Conservation (phyloP, 2,888 invertebrate species). For the Melikaiella ostensackeni region DNA sequence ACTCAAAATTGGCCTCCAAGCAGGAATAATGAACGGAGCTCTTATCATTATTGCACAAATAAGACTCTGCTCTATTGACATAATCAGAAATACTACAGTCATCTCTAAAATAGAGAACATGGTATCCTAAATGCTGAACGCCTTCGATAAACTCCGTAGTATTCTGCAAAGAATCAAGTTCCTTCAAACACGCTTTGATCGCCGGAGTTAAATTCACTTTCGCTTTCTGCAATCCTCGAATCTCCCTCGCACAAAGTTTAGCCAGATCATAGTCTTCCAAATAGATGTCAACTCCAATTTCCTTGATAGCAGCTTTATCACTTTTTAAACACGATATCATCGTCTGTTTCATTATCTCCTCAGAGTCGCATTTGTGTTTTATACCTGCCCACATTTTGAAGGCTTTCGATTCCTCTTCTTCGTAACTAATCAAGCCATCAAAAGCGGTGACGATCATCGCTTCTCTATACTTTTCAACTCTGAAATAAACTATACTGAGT, state of each 20-base stretch:
- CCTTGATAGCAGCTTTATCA: conserved; percentile 54
- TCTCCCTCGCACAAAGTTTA: conserved; percentile 65
- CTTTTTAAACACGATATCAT: conserved; percentile 62
- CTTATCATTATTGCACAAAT: conserved; percentile 50
- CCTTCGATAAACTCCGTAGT: conserved; percentile 58
- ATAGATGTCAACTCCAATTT: conserved; percentile 60
- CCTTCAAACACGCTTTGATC: conserved; percentile 60
- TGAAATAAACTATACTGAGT: conserved; percentile 59
- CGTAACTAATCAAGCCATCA: conserved; percentile 63
- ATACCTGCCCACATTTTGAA: conserved; percentile 67
- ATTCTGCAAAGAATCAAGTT: conserved; percentile 59
- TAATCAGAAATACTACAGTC: conserved; percentile 51
- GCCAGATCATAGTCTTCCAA: conserved; percentile 61
- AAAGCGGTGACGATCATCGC: conserved; percentile 66
- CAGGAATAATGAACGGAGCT: conserved; percentile 50
- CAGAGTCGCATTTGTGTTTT: conserved; percentile 59
- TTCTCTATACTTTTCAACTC: conserved; percentile 59
- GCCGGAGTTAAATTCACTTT: conserved; percentile 59
- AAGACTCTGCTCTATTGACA: conserved; percentile 55
- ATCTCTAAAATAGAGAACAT: conserved; percentile 58
- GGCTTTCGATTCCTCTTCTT: conserved; percentile 61
- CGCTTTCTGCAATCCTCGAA: conserved; percentile 59
- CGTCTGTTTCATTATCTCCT: conserved; percentile 55
- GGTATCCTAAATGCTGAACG: conserved; percentile 64
- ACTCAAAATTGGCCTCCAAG: conserved; percentile 64